A percentile compares a stretch with the other conserved stretches of the same genome.
These are phyloP conservation scores for Tympanoctomys barrerae DNA, from an alignment of 2,797 vertebrate genomes.

Conservation along the genomic window DNA sequence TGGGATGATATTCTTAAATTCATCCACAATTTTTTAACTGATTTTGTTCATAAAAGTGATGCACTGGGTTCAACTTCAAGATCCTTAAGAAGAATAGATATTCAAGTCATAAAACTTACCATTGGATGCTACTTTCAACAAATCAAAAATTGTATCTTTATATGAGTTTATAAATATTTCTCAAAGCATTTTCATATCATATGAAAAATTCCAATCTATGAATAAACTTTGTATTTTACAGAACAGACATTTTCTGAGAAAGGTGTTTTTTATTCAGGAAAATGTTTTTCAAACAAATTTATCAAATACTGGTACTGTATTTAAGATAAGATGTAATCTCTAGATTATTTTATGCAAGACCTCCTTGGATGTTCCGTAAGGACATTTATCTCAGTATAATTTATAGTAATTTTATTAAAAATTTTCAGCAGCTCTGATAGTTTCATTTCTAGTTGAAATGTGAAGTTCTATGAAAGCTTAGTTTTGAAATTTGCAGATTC, in stretches of 20 bases:
- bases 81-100: neutral
- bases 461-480: neutral
- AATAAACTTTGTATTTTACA: neutral
- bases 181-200: neutral
- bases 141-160: neutral
- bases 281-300: neutral
- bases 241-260: neutral
- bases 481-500: neutral
- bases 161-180: neutral
- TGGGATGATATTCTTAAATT: neutral
- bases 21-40: neutral
- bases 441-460: neutral
- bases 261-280: neutral
- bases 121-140: neutral
- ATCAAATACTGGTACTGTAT: neutral
- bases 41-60: neutral
- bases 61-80: neutral
- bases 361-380: neutral
- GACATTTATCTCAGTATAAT: neutral
- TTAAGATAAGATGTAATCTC: fast-evolving
- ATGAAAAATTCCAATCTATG: neutral
- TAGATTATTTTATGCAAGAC: neutral
- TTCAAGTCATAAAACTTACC: neutral
- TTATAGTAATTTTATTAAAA: neutral
- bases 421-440: neutral